A percentile compares a stretch with the other conserved stretches of the same genome.
Evolutionary conservation across 2,888 invertebrate genomes (phyloP).

Genomic region (Lymantria dispar): DNA sequence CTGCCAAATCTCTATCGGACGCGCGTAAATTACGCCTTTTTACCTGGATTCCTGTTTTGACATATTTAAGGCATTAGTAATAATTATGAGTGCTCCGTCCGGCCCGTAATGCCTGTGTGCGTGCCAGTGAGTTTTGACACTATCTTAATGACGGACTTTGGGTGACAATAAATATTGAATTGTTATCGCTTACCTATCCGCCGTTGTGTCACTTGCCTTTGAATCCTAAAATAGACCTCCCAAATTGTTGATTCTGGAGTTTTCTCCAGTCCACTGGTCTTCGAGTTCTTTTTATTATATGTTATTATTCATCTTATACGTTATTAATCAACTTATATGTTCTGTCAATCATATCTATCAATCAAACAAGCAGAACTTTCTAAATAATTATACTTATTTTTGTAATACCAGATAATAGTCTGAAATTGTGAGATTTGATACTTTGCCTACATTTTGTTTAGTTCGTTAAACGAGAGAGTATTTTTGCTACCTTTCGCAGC

Average conservation of each 20-base stretch:
- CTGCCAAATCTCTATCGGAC: conserved; percentile 82
- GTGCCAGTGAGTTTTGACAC: conserved; percentile 78
- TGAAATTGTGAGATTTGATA: too few relatives aligned
- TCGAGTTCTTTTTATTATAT: too few relatives aligned
- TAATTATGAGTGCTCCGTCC: conserved; percentile 79
- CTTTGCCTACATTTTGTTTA: too few relatives aligned
- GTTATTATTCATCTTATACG: too few relatives aligned
- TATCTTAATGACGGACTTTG: conserved; percentile 81
- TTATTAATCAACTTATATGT: too few relatives aligned
- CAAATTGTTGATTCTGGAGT: conserved; percentile 45
- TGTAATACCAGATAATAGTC: too few relatives aligned
- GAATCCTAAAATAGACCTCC: conserved; percentile 73
- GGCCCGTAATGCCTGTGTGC: conserved; percentile 63
- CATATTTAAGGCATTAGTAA: conserved; percentile 83
- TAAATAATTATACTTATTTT: too few relatives aligned
- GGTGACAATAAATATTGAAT: conserved; percentile 80
- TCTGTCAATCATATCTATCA: too few relatives aligned
- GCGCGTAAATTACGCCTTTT: conserved; percentile 82
- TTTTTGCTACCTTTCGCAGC: too few relatives aligned
- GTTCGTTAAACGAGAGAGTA: too few relatives aligned
- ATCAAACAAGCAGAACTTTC: too few relatives aligned
- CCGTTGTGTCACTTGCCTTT: conserved; percentile 62
- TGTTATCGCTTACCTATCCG: conserved; percentile 74
- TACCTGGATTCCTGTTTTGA: conserved; percentile 83
- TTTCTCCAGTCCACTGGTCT: conserved; percentile 11